Base-by-base conservation (phyloP, 2,888 invertebrate species). In the Amaurobius ferox region DNA sequence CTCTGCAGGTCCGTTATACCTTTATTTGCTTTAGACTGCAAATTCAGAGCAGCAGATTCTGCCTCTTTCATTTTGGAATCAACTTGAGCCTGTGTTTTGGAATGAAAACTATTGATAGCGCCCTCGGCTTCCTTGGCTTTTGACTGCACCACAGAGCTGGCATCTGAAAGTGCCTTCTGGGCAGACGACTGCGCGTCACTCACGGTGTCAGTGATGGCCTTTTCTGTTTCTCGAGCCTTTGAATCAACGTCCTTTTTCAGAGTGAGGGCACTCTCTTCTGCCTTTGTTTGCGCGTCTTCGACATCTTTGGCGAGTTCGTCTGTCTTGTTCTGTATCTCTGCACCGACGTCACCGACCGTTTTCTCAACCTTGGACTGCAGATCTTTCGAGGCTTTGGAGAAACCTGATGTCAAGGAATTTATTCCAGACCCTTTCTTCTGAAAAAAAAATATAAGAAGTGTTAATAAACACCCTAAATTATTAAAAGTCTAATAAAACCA, bases 341-440 rank as follows among this genome's bases (percentile, higher is more conserved):
- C 35, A 32, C 64, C 78, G 16, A 55, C 83, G 32, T 78, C 77
- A 6, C 71, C 30, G 1, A 77, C 26, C 9, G 83, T 48, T 29
- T 66, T 55, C 23, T 85, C 83, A 7, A 67, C 72, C 40, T 85
- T 78, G 1, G 77, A 66, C 40, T 77, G 72, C 1, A 67, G 29
- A 30, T 85, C 83, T 23, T 85, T 85, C 6, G 83, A 61, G 13
- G 83, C 32, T 72, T 85, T 85, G n/a, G 66, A n/a, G 30, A 85
- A 39, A 23, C 74, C 72, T 11, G 83, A 77, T 26, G 77, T 77
- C 16, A 85, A 72, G 28, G 71, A 68, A 19, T 66, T 68, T 13
- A 55, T 44, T n/a, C 73, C 28, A 16, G 80, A 73, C n/a, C 79
- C 72, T 28, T 80, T 80, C 30, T 80, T 80, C 80, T 80, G 30